Conservation (phyloP, 92 coral and sea anemone species). For the Galaxea fascicularis region DNA sequence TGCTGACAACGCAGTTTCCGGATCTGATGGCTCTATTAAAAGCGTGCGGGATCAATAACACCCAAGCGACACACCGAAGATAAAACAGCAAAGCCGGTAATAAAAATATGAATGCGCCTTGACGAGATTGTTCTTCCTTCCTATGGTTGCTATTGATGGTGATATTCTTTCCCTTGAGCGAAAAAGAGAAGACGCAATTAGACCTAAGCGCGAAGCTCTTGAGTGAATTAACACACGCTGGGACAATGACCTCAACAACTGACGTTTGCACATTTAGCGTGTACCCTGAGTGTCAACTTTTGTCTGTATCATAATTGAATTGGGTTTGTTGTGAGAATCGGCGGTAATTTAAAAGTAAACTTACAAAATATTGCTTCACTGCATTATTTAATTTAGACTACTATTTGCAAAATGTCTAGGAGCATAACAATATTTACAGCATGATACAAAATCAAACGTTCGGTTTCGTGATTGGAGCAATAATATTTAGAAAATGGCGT, state of each 20-base stretch:
- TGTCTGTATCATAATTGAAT: constrained; percentile 14
- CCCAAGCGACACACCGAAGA: not conserved
- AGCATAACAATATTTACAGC: too few species aligned
- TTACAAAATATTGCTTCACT: constrained; percentile 5
- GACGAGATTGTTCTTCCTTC: constrained; percentile 14
- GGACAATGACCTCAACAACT: not conserved
- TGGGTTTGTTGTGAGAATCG: not conserved
- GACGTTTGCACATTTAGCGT: not conserved
- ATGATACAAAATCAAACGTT: too few species aligned
- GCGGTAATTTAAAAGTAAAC: constrained; percentile 29
- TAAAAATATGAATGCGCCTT: not conserved
- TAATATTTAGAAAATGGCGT: not conserved
- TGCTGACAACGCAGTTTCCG: constrained; percentile 5
- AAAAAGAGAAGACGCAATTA: constrained; percentile 9
- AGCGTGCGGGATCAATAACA: constrained; percentile 1
- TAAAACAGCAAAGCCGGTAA: not conserved
- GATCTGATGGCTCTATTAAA: not conserved
- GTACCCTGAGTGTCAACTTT: not conserved
- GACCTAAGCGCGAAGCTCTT: not conserved
- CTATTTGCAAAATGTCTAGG: too few species aligned
- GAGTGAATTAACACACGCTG: not conserved
- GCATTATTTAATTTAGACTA: constrained; percentile 3
- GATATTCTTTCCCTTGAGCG: constrained; percentile 30
- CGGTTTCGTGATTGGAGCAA: not conserved
- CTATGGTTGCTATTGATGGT: constrained; percentile 24